Evolutionary conservation across 2,113 vertebrate species (phyloP).

Genomic region (Haplochromis burtoni): DNA sequence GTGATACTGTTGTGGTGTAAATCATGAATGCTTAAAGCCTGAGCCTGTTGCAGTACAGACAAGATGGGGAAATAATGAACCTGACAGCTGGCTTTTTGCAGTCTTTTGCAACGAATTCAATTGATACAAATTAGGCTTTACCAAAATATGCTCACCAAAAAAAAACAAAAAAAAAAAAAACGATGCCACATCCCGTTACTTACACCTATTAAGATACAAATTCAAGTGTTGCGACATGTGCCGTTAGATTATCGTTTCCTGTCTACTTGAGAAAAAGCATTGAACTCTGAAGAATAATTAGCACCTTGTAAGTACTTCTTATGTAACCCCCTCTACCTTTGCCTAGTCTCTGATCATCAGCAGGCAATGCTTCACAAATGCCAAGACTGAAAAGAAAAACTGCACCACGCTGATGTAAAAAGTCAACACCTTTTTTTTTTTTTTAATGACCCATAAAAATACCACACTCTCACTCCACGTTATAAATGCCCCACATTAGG

Average conservation of each 20-base stretch:
- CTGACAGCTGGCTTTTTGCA: background rate
- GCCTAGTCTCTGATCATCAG: background rate
- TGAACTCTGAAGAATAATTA: conserved; percentile 40
- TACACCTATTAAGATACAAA: background rate
- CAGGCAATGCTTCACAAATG: conserved; percentile 2
- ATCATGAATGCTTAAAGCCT: conserved; percentile 8
- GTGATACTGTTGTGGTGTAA: background rate
- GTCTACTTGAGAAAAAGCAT: background rate
- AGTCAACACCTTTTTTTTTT: conserved; percentile 13
- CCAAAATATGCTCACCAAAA: background rate
- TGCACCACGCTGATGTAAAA: background rate
- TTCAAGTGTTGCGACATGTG: background rate
- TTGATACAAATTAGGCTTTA: background rate
- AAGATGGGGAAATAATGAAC: background rate
- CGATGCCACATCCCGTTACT: background rate
- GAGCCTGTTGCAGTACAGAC: background rate
- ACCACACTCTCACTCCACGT: background rate
- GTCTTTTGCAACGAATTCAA: background rate
- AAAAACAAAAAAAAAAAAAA: background rate
- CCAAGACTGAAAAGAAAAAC: background rate
- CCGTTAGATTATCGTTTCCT: background rate
- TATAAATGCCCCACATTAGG: background rate
- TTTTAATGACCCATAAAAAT: conserved; percentile 7
- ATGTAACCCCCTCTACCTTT: conserved; percentile 24
- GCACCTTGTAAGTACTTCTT: conserved; percentile 40